A percentile compares a stretch with the other conserved stretches of the same genome.
These are phyloP conservation scores for Hippocampus mohnikei DNA, from an alignment of 2,113 vertebrate species.

Conservation along the genomic window DNA sequence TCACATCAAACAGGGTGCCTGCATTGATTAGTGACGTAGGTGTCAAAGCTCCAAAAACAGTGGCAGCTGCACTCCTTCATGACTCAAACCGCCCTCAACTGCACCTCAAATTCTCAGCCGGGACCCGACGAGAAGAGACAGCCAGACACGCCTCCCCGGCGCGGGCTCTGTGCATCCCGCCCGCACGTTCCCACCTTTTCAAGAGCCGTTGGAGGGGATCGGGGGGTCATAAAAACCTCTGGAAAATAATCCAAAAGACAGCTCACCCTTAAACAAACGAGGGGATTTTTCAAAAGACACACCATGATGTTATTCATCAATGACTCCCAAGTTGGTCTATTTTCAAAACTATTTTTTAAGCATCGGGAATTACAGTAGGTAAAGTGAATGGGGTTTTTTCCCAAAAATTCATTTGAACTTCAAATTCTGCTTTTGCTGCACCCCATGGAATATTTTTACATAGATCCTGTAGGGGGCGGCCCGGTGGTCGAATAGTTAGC, in stretches of 20 bases:
- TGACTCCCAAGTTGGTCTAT: not conserved
- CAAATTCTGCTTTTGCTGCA: not conserved
- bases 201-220: not conserved
- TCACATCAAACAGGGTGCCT: constrained; percentile 64
- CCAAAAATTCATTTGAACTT: not conserved
- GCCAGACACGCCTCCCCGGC: constrained; percentile 65
- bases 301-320: not conserved
- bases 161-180: constrained; percentile 35
- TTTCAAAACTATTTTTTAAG: not conserved
- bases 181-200: constrained; percentile 43
- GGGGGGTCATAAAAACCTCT: not conserved
- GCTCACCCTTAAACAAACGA: constrained; percentile 34
- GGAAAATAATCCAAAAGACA: constrained; percentile 40
- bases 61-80: constrained; percentile 57
- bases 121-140: constrained; percentile 64
- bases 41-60: constrained; percentile 73
- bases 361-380: not conserved
- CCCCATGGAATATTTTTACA: no score
- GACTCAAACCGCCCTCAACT: constrained; percentile 43
- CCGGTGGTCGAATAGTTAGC: no score
- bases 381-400: no score
- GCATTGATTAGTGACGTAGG: constrained; percentile 70
- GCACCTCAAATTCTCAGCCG: constrained; percentile 60
- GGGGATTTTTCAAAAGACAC: constrained; percentile 27
- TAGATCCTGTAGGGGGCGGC: no score